Evolutionary conservation across 1,140 invertebrate species (phyloP).

Genomic region (Copidosoma floridanum): DNA sequence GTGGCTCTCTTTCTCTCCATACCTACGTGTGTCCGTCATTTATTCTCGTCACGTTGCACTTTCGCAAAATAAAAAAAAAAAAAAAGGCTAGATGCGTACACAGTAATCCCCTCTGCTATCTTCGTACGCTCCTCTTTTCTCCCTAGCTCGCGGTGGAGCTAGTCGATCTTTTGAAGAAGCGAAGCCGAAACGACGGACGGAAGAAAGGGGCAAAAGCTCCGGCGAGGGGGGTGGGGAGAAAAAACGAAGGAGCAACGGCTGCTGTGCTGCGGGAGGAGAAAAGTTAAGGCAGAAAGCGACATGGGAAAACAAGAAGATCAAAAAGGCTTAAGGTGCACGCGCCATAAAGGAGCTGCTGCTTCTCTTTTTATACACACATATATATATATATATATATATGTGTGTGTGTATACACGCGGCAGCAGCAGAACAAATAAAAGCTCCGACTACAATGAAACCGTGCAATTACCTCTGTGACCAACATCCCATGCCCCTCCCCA

Average conservation of each 20-base stretch:
- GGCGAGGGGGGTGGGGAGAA: not conserved
- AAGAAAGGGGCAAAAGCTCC: too few species aligned
- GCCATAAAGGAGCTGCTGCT: not conserved
- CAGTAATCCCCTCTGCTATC: slow-evolving; percentile 50
- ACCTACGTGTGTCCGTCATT: slow-evolving; percentile 41
- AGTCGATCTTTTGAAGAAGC: too few species aligned
- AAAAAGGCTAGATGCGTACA: slow-evolving; percentile 36
- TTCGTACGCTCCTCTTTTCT: slow-evolving; percentile 46
- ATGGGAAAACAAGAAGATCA: not conserved
- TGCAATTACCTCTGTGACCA: too few species aligned
- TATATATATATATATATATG: too few species aligned
- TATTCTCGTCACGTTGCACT: slow-evolving; percentile 51
- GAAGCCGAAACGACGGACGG: not conserved
- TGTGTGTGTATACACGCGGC: too few species aligned
- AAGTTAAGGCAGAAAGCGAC: not conserved
- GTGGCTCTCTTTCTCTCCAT: slow-evolving; percentile 10
- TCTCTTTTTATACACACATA: too few species aligned
- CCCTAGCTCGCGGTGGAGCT: too few species aligned
- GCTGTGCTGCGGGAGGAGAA: not conserved
- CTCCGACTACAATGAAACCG: not conserved
- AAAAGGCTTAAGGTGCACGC: slow-evolving; percentile 15
- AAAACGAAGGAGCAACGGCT: not conserved
- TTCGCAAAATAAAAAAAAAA: slow-evolving; percentile 41
- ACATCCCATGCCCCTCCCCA: too few species aligned
- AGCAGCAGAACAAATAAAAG: not conserved